phyloP scores from a whole-genome alignment of 64 coral and sea anemone genomes.

The Stylophora pistillata region DNA sequence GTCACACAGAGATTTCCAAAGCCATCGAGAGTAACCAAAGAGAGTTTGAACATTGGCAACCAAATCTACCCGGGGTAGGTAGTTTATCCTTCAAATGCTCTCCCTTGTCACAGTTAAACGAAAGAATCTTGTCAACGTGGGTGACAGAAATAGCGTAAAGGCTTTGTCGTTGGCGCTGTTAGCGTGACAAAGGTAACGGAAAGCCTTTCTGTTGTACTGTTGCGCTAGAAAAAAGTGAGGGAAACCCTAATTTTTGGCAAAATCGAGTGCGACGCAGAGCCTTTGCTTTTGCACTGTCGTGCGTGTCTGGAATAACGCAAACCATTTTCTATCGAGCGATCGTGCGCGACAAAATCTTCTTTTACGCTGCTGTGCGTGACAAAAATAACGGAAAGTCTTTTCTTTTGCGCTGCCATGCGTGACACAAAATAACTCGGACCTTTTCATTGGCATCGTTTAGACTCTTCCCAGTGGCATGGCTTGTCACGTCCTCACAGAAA shows the following conservation, averaged over 20 bases:
- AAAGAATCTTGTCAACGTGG: background rate
- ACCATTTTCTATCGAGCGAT: background rate
- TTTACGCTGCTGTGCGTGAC: background rate
- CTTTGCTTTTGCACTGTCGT: background rate
- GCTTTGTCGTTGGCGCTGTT: background rate
- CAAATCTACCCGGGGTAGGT: constrained; percentile 38
- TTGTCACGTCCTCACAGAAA: constrained; percentile 92
- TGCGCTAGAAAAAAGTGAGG: too few species aligned
- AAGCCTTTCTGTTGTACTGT: too few species aligned
- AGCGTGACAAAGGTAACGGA: too few species aligned
- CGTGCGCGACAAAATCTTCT: background rate
- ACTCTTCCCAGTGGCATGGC: constrained; percentile 78
- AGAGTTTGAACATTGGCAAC: constrained; percentile 16
- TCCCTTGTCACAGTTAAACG: too few species aligned
- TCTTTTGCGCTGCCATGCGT: background rate
- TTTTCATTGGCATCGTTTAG: constrained; percentile 15
- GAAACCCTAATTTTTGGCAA: too few species aligned
- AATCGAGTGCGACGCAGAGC: too few species aligned
- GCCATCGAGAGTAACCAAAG: constrained; percentile 10
- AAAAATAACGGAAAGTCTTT: background rate
- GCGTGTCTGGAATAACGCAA: background rate
- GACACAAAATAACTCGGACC: background rate
- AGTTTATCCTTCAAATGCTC: background rate
- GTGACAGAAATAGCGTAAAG: background rate
- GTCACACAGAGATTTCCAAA: background rate